Percentiles rank a stretch among this genome's conserved stretches.
Conservation (phyloP, 2,113 vertebrate genomes). For the Platichthys stellatus region DNA sequence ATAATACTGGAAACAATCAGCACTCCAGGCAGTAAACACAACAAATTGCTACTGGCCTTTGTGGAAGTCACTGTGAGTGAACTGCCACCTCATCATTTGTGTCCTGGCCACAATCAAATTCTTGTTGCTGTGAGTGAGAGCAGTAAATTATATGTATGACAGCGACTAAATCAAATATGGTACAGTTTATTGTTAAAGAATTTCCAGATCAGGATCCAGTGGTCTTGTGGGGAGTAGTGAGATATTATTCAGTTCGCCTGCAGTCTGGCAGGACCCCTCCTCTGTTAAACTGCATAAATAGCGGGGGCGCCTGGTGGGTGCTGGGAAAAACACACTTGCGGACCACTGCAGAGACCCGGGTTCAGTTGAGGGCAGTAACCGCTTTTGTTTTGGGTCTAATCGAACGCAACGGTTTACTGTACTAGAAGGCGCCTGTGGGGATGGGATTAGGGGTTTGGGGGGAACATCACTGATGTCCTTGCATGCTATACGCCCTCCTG, state of each 20-base stretch:
- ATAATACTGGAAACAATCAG: constrained; percentile 48
- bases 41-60: constrained; percentile 34
- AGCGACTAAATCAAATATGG: constrained; percentile 41
- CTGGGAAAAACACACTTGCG: not conserved
- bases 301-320: not conserved
- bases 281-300: constrained; percentile 25
- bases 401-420: constrained; percentile 38
- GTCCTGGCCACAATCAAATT: constrained; percentile 1
- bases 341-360: constrained; percentile 23
- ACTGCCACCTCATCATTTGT: constrained; percentile 28
- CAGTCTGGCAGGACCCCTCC: constrained; percentile 11
- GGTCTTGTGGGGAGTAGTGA: constrained; percentile 19
- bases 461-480: constrained; percentile 6
- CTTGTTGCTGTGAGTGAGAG: constrained; percentile 18
- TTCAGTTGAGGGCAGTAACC: constrained; percentile 34
- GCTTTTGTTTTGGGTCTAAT: constrained; percentile 42
- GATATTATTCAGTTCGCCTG: constrained; percentile 29
- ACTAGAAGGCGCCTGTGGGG: not conserved
- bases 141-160: constrained; percentile 28
- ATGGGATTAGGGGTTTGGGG: constrained; percentile 7
- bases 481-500: not conserved
- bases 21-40: constrained; percentile 49
- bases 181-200: constrained; percentile 27
- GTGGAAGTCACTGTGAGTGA: constrained; percentile 17
- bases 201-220: constrained; percentile 45